A percentile compares a stretch with the other conserved stretches of the same genome.
These are phyloP conservation scores for Tetrao urogallus DNA, from an alignment of 2,113 vertebrate genomes.

Conservation along the genomic window DNA sequence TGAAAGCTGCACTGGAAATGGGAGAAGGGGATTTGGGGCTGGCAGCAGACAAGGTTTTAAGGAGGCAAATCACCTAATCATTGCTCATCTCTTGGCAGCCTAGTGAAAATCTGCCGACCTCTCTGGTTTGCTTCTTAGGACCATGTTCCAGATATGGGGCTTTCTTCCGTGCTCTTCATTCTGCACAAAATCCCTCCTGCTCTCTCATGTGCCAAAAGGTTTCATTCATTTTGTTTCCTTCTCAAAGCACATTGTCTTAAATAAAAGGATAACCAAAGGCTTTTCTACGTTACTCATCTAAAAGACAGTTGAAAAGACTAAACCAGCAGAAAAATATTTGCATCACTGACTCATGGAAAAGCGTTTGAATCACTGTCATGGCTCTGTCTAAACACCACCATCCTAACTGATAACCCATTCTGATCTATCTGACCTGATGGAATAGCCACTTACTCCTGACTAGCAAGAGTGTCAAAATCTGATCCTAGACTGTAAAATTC, in stretches of 20 bases:
- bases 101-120: background rate
- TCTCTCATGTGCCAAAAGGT: background rate
- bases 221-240: background rate
- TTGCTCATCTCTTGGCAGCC: background rate
- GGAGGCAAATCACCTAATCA: background rate
- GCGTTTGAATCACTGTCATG: background rate
- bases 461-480: slow-evolving; percentile 48
- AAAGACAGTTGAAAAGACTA: background rate
- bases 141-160: accelerated
- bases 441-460: slow-evolving; percentile 45
- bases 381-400: background rate
- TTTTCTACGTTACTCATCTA: background rate
- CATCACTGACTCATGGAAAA: background rate
- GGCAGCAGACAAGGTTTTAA: background rate
- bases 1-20: background rate
- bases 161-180: background rate
- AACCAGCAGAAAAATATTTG: slow-evolving; percentile 10
- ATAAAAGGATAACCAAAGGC: background rate
- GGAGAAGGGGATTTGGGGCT: background rate
- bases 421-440: slow-evolving; percentile 42
- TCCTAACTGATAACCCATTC: background rate
- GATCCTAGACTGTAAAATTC: background rate
- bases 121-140: background rate
- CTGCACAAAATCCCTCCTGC: background rate
- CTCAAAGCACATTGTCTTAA: background rate